Base-by-base conservation (phyloP, 2,888 invertebrate genomes). In the Drosophila stalkeri region DNA sequence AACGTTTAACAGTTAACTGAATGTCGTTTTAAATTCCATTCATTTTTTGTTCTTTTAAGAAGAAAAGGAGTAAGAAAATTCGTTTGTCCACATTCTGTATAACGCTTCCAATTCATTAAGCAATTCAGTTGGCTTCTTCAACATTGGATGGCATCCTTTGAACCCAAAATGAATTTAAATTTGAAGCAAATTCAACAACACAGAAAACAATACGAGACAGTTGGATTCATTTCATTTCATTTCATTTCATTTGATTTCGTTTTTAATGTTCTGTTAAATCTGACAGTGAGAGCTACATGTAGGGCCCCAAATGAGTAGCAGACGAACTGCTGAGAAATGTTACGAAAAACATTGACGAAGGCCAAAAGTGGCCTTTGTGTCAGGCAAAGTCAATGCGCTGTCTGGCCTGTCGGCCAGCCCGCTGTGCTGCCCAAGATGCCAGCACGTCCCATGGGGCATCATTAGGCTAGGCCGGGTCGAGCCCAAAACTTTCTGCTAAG, bases 391-490 rank as follows among this genome's bases (percentile, higher is more conserved):
- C 68, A 73, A 75, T 72, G 71, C 56, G 67, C 44, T 65, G 57
- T 56, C 64, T 62, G 47, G 57, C 55, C 39, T 41, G 31, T 47
- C 23, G 39, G 52, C 72, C 56, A 20, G 49, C 66, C 68, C 72
- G 80, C 75, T 77, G 77, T 64, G 72, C 23, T 35, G 41, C 60
- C 72, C 62, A 59, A 75, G 72, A 81, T 76, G 65, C 77, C 75
- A 57, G 49, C 82, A 80, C 73, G 72, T 83, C 83, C 86, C 73
- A 73, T 80, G 86, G 85, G 84, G 77, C 77, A 77, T 83, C 85
- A 82, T 85, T 85, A 85, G 77, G 76, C 75, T 52, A 57, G 68
- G 65, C 52, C 55, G 51, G 51, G 33, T 20, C 49, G 49, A 59
- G 64, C 73, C 69, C 61, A 59, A 54, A 72, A 72, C 59, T 63